phyloP scores from a whole-genome alignment of 2,797 vertebrate genomes.

The Zalophus californianus region DNA sequence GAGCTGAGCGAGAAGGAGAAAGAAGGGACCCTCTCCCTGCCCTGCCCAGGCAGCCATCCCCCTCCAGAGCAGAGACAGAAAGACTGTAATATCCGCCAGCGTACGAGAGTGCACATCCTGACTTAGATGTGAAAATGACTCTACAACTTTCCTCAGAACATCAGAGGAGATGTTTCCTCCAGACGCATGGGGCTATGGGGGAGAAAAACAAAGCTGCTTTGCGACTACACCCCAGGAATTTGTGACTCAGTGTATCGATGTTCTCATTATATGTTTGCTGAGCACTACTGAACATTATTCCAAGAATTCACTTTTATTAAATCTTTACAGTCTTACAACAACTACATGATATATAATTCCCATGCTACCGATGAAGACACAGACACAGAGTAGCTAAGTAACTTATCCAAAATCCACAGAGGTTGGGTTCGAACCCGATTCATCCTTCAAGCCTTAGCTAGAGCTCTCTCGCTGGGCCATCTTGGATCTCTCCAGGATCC shows the following conservation, averaged over 20 bases:
- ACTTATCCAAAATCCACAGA: background rate
- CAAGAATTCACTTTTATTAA: background rate
- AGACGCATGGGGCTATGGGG: background rate
- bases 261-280: background rate
- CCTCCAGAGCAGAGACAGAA: background rate
- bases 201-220: background rate
- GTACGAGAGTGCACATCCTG: background rate
- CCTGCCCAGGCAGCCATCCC: background rate
- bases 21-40: background rate
- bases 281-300: background rate
- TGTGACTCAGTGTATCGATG: background rate
- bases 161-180: background rate
- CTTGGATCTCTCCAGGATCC: background rate
- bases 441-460: background rate
- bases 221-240: background rate
- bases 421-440: background rate
- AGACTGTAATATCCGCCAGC: fast-evolving
- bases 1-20: background rate
- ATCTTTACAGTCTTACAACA: background rate
- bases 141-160: background rate
- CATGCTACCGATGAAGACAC: background rate
- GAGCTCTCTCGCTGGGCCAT: background rate
- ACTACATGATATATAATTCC: background rate
- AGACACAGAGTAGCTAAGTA: background rate
- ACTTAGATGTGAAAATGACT: background rate